Percentiles rank a stretch among this genome's conserved stretches.
Conservation (phyloP, 2,113 vertebrate genomes). For the Nesoenas mayeri region DNA sequence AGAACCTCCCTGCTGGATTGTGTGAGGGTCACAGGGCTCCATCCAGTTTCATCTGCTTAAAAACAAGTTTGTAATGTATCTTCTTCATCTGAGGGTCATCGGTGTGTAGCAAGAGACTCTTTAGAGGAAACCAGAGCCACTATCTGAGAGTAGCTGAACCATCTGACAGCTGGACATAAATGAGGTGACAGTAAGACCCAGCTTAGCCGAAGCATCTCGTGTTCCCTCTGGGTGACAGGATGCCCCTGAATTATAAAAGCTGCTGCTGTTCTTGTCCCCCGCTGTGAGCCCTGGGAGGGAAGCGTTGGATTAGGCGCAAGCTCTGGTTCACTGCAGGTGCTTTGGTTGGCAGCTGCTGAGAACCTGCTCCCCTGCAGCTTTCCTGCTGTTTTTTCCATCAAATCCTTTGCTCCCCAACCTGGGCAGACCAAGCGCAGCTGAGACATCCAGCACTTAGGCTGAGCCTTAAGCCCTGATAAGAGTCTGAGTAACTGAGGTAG, state of each 20-base stretch:
- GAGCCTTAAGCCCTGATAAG: not conserved
- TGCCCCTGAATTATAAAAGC: not conserved
- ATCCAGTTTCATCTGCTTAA: not conserved
- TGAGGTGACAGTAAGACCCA: not conserved
- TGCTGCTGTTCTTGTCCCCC: not conserved
- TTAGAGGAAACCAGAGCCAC: not conserved
- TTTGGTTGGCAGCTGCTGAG: not conserved
- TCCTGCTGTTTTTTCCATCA: not conserved
- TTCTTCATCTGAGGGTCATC: not conserved
- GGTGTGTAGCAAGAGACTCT: accelerated
- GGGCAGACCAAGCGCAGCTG: not conserved
- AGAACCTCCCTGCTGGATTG: not conserved
- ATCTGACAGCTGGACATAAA: not conserved
- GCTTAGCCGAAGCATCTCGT: not conserved
- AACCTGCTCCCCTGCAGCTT: not conserved
- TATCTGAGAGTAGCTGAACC: not conserved
- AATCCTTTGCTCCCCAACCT: not conserved
- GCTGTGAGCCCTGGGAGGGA: not conserved
- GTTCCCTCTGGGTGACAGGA: not conserved
- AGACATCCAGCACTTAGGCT: not conserved
- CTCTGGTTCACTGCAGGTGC: not conserved
- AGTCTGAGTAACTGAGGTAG: not conserved
- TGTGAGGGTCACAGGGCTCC: not conserved
- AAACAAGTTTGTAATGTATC: accelerated
- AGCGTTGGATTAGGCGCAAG: not conserved